phyloP scores from a whole-genome alignment of 2,113 vertebrate species.

The Pluvialis apricaria region DNA sequence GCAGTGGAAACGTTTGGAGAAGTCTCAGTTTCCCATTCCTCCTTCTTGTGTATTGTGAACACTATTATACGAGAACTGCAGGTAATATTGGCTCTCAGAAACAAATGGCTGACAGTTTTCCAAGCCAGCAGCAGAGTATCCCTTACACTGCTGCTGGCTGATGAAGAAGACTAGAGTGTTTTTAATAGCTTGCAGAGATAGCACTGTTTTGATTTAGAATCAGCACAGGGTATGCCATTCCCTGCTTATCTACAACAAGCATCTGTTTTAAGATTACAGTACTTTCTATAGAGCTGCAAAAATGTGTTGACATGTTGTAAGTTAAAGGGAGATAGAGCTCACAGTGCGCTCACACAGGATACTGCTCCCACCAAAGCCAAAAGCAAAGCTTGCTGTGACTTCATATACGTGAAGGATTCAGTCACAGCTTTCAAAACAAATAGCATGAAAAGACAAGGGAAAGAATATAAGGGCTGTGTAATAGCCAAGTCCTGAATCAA shows the following conservation, averaged over 20 bases:
- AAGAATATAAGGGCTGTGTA: not conserved
- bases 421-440: not conserved
- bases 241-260: not conserved
- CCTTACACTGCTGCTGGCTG: not conserved
- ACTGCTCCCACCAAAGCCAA: not conserved
- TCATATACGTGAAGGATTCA: not conserved
- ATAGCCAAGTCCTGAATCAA: not conserved
- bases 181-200: not conserved
- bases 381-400: not conserved
- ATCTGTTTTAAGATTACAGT: slow-evolving; percentile 9
- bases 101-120: not conserved
- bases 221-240: not conserved
- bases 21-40: not conserved
- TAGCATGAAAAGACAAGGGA: not conserved
- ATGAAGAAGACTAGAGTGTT: not conserved
- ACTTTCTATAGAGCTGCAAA: slow-evolving; percentile 2
- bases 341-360: not conserved
- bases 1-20: not conserved
- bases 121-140: not conserved
- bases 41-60: not conserved
- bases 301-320: not conserved
- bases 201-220: not conserved
- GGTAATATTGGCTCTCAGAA: not conserved
- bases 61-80: not conserved
- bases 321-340: not conserved